Evolutionary conservation across 2,888 invertebrate genomes (phyloP).

Genomic region (Eledona agricola): DNA sequence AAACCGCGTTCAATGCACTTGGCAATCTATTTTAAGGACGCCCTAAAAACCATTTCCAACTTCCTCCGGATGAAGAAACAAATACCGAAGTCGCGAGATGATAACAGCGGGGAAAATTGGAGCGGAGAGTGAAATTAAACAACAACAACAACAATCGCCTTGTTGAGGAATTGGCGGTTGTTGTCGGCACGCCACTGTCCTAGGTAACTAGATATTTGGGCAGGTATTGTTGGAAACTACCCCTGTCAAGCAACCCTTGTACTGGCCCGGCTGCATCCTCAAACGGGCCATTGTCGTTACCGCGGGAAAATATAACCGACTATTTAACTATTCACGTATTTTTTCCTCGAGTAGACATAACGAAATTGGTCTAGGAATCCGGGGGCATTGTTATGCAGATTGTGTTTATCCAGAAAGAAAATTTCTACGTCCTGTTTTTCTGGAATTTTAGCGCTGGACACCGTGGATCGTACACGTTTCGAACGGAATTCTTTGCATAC

Average conservation of each 20-base stretch:
- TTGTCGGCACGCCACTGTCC: slow-evolving; percentile 45
- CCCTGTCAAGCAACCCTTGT: slow-evolving; percentile 49
- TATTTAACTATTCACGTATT: slow-evolving; percentile 28
- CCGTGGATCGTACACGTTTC: no score
- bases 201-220: slow-evolving; percentile 48
- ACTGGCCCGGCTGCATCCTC: slow-evolving; percentile 50
- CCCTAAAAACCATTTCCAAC: slow-evolving; percentile 4
- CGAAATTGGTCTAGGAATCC: slow-evolving; percentile 27
- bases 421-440: slow-evolving; percentile 19
- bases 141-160: neutral
- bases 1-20: slow-evolving; percentile 38
- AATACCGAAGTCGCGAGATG: slow-evolving; percentile 2
- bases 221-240: slow-evolving; percentile 48
- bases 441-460: slow-evolving; percentile 6
- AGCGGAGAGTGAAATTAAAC: slow-evolving; percentile 1
- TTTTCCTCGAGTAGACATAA: slow-evolving; percentile 20
- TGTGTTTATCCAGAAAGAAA: neutral
- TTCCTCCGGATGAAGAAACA: slow-evolving; percentile 10
- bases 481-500: no score
- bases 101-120: neutral
- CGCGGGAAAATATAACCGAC: slow-evolving; percentile 53
- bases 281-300: slow-evolving; percentile 54
- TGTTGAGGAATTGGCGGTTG: neutral
- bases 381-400: slow-evolving; percentile 7
- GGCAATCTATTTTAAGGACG: slow-evolving; percentile 37